Conservation (phyloP, 1,140 invertebrate genomes). For the Bombus terrestris region DNA sequence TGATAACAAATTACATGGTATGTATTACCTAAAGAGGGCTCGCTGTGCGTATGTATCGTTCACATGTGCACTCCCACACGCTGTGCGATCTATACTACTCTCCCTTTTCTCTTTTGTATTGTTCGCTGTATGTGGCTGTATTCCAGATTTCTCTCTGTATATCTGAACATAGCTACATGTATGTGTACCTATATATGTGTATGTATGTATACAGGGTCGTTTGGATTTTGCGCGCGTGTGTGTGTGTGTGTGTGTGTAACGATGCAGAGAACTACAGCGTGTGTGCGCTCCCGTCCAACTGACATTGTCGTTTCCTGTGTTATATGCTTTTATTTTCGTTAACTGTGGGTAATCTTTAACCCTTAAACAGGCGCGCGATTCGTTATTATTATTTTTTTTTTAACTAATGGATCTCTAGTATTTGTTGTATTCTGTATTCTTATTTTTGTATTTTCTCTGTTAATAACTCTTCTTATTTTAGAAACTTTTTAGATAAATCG, state of each 20-base stretch:
- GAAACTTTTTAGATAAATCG: conserved; percentile 26
- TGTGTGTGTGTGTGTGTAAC: conserved; percentile 30
- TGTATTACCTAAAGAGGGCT: conserved; percentile 12
- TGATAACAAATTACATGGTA: conserved; percentile 50
- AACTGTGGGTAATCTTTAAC: conserved; percentile 45
- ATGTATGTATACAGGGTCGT: not conserved
- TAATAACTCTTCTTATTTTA: conserved; percentile 5
- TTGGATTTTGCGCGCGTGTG: conserved; percentile 3
- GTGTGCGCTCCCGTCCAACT: conserved; percentile 25
- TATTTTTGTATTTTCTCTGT: not conserved
- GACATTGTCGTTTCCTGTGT: not conserved
- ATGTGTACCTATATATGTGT: not conserved
- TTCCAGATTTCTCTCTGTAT: not conserved
- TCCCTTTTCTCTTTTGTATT: not conserved
- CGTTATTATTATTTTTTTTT: not conserved
- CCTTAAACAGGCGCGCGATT: conserved; percentile 45
- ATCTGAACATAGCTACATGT: not conserved
- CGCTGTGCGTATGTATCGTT: conserved; percentile 51
- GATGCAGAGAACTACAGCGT: conserved; percentile 22
- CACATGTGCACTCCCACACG: conserved; percentile 47
- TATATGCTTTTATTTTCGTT: conserved; percentile 5
- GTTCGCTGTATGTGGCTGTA: conserved; percentile 1
- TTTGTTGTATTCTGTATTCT: not conserved
- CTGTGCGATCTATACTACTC: conserved; percentile 23
- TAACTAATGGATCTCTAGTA: conserved; percentile 9